Evolutionary conservation across 2,888 invertebrate genomes (phyloP).

Genomic region (Aromia moschata): DNA sequence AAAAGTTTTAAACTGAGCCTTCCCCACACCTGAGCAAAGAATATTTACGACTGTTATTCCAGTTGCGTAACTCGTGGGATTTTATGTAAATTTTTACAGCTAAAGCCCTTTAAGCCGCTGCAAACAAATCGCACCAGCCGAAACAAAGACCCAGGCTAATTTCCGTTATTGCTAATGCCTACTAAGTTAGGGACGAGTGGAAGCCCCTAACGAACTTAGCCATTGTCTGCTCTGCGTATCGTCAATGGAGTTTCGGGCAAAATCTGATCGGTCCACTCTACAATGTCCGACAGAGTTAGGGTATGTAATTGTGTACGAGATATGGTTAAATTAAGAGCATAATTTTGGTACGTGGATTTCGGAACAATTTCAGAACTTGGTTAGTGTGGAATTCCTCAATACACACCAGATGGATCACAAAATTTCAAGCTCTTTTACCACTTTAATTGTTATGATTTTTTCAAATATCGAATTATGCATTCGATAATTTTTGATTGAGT

Average conservation of each 20-base stretch:
- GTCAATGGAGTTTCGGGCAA: neutral
- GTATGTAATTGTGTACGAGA: neutral
- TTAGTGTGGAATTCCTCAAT: too few relatives aligned
- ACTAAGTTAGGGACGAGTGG: neutral
- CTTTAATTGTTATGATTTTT: too few relatives aligned
- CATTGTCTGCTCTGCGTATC: neutral
- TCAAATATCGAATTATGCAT: too few relatives aligned
- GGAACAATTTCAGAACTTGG: too few relatives aligned
- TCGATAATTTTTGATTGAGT: too few relatives aligned
- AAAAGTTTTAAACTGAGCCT: too few relatives aligned
- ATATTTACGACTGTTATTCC: slow-evolving; percentile 1
- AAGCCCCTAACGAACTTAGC: slow-evolving; percentile 1
- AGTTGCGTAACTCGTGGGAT: neutral
- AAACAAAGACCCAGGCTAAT: slow-evolving; percentile 2
- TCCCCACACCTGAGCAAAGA: neutral
- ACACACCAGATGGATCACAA: too few relatives aligned
- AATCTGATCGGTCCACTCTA: neutral
- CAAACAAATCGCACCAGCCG: slow-evolving; percentile 3
- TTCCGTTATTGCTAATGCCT: neutral
- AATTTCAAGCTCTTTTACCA: too few relatives aligned
- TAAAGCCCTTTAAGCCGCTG: neutral
- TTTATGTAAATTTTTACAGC: slow-evolving; percentile 7
- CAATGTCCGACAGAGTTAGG: neutral
- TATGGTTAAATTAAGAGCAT: neutral
- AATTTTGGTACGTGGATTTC: too few relatives aligned